Base-by-base conservation (phyloP, 2,888 invertebrate genomes). In the Caenorhabditis virilis region DNA sequence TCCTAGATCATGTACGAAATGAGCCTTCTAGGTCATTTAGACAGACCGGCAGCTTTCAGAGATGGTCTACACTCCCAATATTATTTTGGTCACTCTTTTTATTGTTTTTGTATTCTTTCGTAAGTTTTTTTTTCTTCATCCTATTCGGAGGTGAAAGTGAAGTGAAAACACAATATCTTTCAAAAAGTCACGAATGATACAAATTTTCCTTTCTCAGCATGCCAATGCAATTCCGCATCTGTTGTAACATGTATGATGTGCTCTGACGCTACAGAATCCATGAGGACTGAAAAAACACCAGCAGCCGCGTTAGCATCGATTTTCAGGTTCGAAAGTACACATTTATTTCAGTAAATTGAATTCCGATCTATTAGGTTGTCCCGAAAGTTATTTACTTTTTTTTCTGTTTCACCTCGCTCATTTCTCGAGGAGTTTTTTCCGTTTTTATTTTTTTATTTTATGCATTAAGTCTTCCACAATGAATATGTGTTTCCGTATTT, bases 181-280 rank as follows among this genome's bases (percentile, higher is more conserved):
- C n/a, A n/a, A n/a, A n/a, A n/a, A n/a, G n/a, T n/a, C n/a, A n/a
- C n/a, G n/a, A n/a, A 5, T n/a, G n/a, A 36, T 9, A 30, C 6
- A 39, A 39, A 39, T 39, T 9, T 9, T 39, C 9, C 15, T 39
- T 39, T 13, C 43, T 33, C 33, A 52, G 52, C 35, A 9, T 36
- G 20, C 18, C 48, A 45, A 26, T 51, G 62, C 36, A 53, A 63
- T 27, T 45, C 63, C 7, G 57, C 57, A 6, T 63, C 63, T 11
- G 63, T 63, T 1, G 63, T 63, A 25, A 57, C 63, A 0, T 63
- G 63, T 27, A 57, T 63, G 63, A 11, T 63, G 15, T 63, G 63
- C 33, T 42, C 48, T 23, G 49, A 57, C 20, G 35, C 53, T 36
- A 63, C 57, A 4, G 63, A 63, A 46, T 47, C 63, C 1, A 25